Percentiles rank a stretch among this genome's conserved stretches.
These are phyloP conservation scores for Drosophila borborema DNA, from an alignment of 2,888 invertebrate species.

Conservation along the genomic window DNA sequence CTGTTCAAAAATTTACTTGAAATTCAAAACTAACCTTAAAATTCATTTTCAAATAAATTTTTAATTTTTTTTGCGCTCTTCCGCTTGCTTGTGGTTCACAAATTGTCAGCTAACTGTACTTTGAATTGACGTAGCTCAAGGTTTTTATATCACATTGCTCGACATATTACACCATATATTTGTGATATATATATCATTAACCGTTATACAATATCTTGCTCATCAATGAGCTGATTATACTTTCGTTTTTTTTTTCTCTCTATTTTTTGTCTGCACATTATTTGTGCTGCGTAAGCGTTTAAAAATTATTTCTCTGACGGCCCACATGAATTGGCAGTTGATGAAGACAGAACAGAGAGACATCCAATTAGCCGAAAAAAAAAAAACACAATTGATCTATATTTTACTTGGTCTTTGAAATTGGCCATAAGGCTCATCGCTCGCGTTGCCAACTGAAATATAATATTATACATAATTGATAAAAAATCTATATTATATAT, in stretches of 20 bases:
- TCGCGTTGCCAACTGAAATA: not conserved
- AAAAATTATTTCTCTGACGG: slow-evolving; percentile 36
- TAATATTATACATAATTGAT: not conserved
- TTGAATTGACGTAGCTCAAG: slow-evolving; percentile 47
- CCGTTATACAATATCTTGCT: slow-evolving; percentile 74
- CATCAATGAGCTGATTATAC: slow-evolving; percentile 64
- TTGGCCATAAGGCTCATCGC: not conserved
- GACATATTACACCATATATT: slow-evolving; percentile 60
- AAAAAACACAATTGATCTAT: not conserved
- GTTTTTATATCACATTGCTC: slow-evolving; percentile 58
- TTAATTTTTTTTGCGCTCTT: not conserved
- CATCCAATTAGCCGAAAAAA: slow-evolving; percentile 33
- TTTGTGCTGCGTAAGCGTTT: slow-evolving; percentile 56
- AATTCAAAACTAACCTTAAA: slow-evolving; percentile 43
- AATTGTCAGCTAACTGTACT: slow-evolving; percentile 67
- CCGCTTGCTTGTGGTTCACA: slow-evolving; percentile 43
- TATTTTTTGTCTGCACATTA: slow-evolving; percentile 12
- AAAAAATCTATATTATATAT: no score
- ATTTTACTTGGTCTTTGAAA: slow-evolving; percentile 28
- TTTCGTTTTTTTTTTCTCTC: slow-evolving; percentile 50
- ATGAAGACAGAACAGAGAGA: slow-evolving; percentile 29
- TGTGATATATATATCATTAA: slow-evolving; percentile 31
- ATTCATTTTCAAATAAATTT: slow-evolving; percentile 36
- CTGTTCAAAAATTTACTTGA: slow-evolving; percentile 24
- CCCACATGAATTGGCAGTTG: slow-evolving; percentile 23